Evolutionary conservation across 2,113 vertebrate species (phyloP), one percentile per base, ranked within the genome.

Genomic region (Heterotis niloticus): DNA sequence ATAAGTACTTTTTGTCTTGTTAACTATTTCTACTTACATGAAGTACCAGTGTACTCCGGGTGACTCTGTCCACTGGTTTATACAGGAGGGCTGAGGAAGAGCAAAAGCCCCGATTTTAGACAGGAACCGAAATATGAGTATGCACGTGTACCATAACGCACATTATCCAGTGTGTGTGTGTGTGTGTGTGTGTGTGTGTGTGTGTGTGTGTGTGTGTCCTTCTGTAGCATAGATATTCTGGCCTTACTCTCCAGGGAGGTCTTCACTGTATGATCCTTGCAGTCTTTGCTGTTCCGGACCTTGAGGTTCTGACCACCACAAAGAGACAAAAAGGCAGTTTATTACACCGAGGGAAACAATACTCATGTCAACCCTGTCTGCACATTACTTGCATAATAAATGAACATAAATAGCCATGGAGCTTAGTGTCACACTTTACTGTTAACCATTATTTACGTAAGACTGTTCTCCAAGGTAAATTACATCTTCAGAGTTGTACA

Each of bases 241-340:
- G 0, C 16, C 95, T 94, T 86, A 99, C 98, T 96, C 91, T 99
- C 97, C 78, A 99, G 86, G 67, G 97, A 98, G 88, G 95, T 96
- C 89, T 98, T 99, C 54, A 92, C 92, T 0, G 93, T 93, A 82
- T 94, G 94, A 79, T 99, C 97, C 85, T 98, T 99, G 72, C 92
- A 93, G 71, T 98, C 96, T 87, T 96, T 97, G 66, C 91, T 94
- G 86, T 94, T 96, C 86, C 96, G 94, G 84, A 97, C 96, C 85
- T 94, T 97, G 72, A 99, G 91, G 88, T 98, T 98, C 98, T 99
- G 89, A 60, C 72, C n/a, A 85, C 83, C 69, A 90, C 79, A 85
- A 79, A 87, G 88, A 80, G 78, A 66, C 52, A 75, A n/a, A 77
- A 80, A 79, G 81, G 74, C 51, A 44, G 52, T 62, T 62, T 62